Conservation (phyloP, 2,113 vertebrate genomes). For the Archocentrus centrarchus region DNA sequence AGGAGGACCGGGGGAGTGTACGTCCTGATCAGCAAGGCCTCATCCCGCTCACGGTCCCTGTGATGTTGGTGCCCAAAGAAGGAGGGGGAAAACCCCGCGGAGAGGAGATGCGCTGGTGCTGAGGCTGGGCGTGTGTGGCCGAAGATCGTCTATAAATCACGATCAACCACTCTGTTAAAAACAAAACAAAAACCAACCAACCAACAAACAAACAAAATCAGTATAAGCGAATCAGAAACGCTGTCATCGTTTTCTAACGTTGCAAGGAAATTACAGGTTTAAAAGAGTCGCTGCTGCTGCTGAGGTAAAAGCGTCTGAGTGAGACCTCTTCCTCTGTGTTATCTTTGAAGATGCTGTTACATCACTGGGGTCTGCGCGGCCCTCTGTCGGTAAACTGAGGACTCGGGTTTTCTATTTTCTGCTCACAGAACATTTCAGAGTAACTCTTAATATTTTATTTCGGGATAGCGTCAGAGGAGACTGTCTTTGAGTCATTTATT, state of each 20-base stretch:
- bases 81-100: neutral
- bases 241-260: too few relatives aligned
- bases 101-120: conserved; percentile 67
- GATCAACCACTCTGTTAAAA: conserved; percentile 17
- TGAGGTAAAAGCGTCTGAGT: neutral
- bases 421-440: too few relatives aligned
- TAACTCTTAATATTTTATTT: too few relatives aligned
- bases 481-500: too few relatives aligned
- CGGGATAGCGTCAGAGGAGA: too few relatives aligned
- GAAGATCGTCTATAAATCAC: rapidly evolving
- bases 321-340: neutral
- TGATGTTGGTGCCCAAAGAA: neutral
- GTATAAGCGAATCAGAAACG: neutral
- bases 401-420: neutral
- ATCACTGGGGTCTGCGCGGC: neutral
- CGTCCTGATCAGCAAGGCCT: conserved; percentile 29
- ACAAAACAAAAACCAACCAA: neutral
- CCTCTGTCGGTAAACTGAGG: neutral
- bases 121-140: conserved; percentile 70
- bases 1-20: neutral
- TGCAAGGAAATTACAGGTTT: neutral
- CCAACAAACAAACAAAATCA: too few relatives aligned
- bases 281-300: neutral
- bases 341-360: conserved; percentile 23
- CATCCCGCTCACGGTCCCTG: conserved; percentile 2